Evolutionary conservation across 1,140 invertebrate genomes (phyloP), one percentile per base, ranked within the genome.

Genomic region (Scaptomyza pallida): DNA sequence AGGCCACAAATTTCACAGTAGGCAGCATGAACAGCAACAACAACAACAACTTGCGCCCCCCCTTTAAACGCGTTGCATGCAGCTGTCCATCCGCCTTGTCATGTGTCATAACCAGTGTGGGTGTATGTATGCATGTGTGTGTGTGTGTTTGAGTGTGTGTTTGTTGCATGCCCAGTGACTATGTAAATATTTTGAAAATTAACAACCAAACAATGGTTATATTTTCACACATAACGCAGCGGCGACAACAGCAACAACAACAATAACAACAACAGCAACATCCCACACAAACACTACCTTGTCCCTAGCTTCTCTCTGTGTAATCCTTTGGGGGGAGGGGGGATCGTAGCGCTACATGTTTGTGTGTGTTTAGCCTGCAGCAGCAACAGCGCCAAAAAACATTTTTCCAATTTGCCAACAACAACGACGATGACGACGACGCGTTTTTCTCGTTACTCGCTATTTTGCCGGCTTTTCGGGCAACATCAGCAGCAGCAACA

Each of bases 161-260:
- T 68, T 61, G 23, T 26, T 9, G 54, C 17, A 10, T 26, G 47
- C 19, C 33, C 30, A 37, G 41, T 37, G 70, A 48, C 43, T 59
- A 55, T 67, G 72, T 62, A 72, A 75, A 72, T 75, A 75, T 75
- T 75, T 75, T 35, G 69, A 75, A 72, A 75, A 72, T 75, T 75
- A 75, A 72, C 73, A 75, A 57, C 73, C 73, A 62, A 67, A 72
- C 73, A 72, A 75, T 75, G 73, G 73, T 75, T 75, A 75, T 72
- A 75, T 75, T 75, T 75, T 75, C 73, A 75, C 73, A 72, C 73
- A 63, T 73, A 74, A 56, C 59, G 33, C 59, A 57, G 21, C 57
- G 33, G n/a, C 44, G 21, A 26, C 52, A 35, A 13, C 21, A 9
- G 13, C 30, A 23, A 3, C 44, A 2, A 30, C 43, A 21, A 33